Conservation (phyloP, 2,888 invertebrate genomes). For the Agrilus cyanescens region DNA sequence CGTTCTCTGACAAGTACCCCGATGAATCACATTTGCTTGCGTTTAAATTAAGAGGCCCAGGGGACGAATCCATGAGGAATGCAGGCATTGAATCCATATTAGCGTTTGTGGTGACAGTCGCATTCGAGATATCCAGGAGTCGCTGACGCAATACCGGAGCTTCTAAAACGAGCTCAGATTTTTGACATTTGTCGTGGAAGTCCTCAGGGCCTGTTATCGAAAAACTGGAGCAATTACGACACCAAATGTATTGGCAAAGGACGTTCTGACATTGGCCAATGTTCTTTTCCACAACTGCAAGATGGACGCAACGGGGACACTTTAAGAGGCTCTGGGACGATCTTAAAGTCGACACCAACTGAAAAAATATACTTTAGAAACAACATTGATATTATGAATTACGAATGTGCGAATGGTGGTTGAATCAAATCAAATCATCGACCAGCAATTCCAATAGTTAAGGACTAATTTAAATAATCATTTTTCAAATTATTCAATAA, state of each 20-base stretch:
- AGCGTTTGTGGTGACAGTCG: constrained; percentile 8
- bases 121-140: constrained; percentile 8
- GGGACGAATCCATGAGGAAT: constrained; percentile 9
- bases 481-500: no score
- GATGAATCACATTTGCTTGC: constrained; percentile 6
- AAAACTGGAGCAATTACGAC: constrained; percentile 27
- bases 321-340: constrained; percentile 25
- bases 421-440: no score
- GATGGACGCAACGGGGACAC: constrained; percentile 25
- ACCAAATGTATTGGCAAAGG: constrained; percentile 29
- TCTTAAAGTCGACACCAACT: constrained; percentile 21
- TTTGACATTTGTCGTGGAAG: constrained; percentile 28
- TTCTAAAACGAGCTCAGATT: constrained; percentile 15
- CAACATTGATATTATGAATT: no score
- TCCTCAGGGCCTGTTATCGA: constrained; percentile 26
- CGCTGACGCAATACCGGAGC: constrained; percentile 1
- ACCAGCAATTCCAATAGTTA: no score
- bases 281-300: constrained; percentile 26
- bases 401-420: no score
- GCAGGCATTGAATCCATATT: constrained; percentile 6
- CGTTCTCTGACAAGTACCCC: constrained; percentile 9
- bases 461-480: no score
- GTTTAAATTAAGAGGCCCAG: background rate
- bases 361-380: constrained; percentile 8
- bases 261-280: constrained; percentile 28